Percentiles rank a stretch among this genome's conserved stretches.
Evolutionary conservation across 2,113 vertebrate species (phyloP).

Genomic region (Podiceps cristatus): DNA sequence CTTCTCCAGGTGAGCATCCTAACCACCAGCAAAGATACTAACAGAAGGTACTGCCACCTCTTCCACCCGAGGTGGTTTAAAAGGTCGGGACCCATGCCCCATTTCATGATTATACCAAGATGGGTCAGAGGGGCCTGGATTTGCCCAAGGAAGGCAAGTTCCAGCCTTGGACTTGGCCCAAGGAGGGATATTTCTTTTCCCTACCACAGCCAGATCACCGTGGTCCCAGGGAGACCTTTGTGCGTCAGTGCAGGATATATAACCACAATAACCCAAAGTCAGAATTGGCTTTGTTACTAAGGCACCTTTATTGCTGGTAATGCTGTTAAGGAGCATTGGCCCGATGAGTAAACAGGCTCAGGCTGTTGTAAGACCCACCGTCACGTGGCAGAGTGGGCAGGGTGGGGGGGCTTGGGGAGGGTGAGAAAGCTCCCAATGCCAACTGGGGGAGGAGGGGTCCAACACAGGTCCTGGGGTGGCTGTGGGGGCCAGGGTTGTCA

Average conservation of each 20-base stretch:
- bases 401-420: fast-evolving
- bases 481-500: not conserved
- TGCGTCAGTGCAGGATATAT: not conserved
- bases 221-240: not conserved
- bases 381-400: not conserved
- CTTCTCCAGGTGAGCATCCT: not conserved
- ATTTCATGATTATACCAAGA: not conserved
- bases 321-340: not conserved
- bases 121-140: not conserved
- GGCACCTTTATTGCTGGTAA: conserved; percentile 63
- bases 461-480: not conserved
- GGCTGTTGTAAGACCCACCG: not conserved
- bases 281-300: not conserved
- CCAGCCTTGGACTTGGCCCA: not conserved
- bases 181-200: not conserved
- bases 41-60: not conserved
- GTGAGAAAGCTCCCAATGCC: not conserved
- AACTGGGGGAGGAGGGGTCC: fast-evolving
- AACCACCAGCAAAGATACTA: not conserved
- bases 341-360: not conserved
- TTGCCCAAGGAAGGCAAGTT: not conserved
- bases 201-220: not conserved
- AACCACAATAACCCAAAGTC: not conserved
- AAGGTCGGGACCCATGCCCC: not conserved
- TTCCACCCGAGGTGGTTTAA: not conserved